Conservation (phyloP, 2,888 invertebrate species). For the Spodoptera exigua region DNA sequence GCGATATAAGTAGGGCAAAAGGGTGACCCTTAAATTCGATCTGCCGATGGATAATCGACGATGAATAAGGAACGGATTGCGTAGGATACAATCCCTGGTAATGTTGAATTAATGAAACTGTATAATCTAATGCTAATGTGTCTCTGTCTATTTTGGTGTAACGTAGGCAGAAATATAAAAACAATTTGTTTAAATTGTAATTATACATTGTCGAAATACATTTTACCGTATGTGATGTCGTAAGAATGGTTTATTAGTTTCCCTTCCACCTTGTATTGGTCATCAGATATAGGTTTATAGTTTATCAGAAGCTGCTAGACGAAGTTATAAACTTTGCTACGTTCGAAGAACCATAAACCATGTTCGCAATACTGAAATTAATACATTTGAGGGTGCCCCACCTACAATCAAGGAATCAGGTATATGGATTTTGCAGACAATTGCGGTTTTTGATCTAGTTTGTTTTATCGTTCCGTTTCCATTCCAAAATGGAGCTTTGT, state of each 20-base stretch:
- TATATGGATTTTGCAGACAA: constrained; percentile 2
- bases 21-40: constrained; percentile 27
- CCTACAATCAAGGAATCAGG: constrained; percentile 13
- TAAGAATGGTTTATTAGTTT: constrained; percentile 45
- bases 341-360: constrained; percentile 67
- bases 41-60: constrained; percentile 19
- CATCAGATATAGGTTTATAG: constrained; percentile 80
- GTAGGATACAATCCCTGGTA: constrained; percentile 17
- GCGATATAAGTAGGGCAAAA: constrained; percentile 25
- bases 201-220: constrained; percentile 2
- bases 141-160: constrained; percentile 7
- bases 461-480: background rate
- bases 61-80: constrained; percentile 17
- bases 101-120: constrained; percentile 9
- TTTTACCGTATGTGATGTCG: constrained; percentile 27
- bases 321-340: constrained; percentile 57
- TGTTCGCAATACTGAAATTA: constrained; percentile 61
- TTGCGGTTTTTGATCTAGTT: constrained; percentile 1
- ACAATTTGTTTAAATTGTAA: too few relatives aligned
- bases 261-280: constrained; percentile 58
- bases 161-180: too few relatives aligned
- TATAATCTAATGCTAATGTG: constrained; percentile 5
- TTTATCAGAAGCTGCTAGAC: constrained; percentile 73
- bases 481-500: background rate
- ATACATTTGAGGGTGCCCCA: constrained; percentile 37